Conservation (phyloP, 2,113 vertebrate species). For the Eidolon helvum region DNA sequence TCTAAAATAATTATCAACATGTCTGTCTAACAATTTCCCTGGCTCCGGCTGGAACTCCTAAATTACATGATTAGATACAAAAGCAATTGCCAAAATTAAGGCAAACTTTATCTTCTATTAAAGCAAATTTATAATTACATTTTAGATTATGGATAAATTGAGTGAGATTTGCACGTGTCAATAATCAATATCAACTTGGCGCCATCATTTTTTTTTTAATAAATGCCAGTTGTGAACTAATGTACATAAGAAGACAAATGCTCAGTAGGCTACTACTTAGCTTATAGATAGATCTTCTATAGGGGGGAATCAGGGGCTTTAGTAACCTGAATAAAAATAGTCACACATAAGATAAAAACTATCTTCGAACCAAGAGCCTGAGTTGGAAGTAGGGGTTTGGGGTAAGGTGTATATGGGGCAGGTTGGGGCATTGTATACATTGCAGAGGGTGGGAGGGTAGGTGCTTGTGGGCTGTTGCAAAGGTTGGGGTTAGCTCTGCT, state of each 20-base stretch:
- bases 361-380: neutral
- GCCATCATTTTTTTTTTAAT: neutral
- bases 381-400: neutral
- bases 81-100: neutral
- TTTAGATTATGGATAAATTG: neutral
- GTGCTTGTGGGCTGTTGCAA: neutral
- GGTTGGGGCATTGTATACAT: rapidly evolving
- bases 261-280: neutral
- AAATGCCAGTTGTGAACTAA: neutral
- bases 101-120: neutral
- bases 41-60: neutral
- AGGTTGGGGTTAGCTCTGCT: neutral
- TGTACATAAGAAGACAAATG: neutral
- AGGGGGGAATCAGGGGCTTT: neutral
- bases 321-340: neutral
- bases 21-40: neutral
- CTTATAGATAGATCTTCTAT: neutral
- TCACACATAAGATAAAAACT: neutral
- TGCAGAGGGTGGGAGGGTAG: neutral
- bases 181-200: neutral
- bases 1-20: neutral
- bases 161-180: neutral
- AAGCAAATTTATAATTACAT: neutral
- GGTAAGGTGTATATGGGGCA: neutral
- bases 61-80: neutral